phyloP scores from a whole-genome alignment of 2,797 vertebrate genomes.

The Pagetopsis macropterus region DNA sequence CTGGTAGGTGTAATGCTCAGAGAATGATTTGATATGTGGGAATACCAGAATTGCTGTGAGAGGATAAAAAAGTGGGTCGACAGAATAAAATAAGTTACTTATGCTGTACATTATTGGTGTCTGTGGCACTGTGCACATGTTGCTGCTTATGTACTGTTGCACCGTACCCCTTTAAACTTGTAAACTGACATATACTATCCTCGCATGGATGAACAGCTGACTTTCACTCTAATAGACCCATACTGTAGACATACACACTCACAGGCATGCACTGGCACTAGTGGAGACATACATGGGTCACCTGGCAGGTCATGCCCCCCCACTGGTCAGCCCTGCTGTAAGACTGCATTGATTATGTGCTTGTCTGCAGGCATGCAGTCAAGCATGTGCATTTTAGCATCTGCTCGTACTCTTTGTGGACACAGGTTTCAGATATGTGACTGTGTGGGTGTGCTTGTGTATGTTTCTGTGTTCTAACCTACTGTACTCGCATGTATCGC shows the following conservation, averaged over 20 bases:
- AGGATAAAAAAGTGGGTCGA: conserved; percentile 11
- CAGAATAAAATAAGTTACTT: conserved; percentile 12
- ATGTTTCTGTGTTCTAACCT: conserved; percentile 5
- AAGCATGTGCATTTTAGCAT: conserved; percentile 65
- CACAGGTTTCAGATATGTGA: conserved; percentile 32
- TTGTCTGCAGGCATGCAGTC: conserved; percentile 71
- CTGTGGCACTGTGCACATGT: conserved; percentile 3
- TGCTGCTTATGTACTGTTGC: conserved; percentile 24
- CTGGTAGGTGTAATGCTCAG: conserved; percentile 41
- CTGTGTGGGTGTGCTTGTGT: conserved; percentile 2
- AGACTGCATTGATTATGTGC: conserved; percentile 78
- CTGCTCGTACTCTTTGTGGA: conserved; percentile 28
- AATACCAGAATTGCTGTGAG: not conserved
- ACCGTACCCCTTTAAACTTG: conserved; percentile 48
- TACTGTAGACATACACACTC: conserved; percentile 48
- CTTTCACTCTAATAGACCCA: conserved; percentile 68
- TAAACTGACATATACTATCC: conserved; percentile 65
- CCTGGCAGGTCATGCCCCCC: conserved; percentile 80
- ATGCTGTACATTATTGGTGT: not conserved
- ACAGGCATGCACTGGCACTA: conserved; percentile 63
- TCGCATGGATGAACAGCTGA: conserved; percentile 73
- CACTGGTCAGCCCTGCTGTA: conserved; percentile 76
- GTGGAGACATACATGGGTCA: conserved; percentile 80
- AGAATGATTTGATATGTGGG: conserved; percentile 1
- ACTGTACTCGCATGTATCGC: not conserved